Evolutionary conservation across 2,113 vertebrate genomes (phyloP), one percentile per base, ranked within the genome.

Genomic region (Callionymus lyra): DNA sequence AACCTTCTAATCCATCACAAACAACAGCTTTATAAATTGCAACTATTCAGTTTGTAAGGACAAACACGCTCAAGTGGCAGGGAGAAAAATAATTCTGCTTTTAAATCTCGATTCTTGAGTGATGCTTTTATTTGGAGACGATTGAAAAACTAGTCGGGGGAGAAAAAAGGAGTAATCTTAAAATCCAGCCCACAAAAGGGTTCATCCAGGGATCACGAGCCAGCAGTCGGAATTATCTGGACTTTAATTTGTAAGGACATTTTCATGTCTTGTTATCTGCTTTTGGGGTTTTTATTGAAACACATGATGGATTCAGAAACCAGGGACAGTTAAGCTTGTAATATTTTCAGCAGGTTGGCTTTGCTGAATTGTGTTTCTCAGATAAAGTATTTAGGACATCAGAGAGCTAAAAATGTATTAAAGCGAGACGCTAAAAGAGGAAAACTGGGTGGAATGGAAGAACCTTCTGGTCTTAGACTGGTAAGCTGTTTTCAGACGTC

Each of bases 401-500:
- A 62, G 37, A 74, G 56, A 59, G 60, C 51, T 50, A 48, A 31
- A 46, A 43, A 59, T 56, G 55, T 47, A 50, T 63, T 65, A 51
- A 62, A 64, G 51, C 67, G 70, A 50, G 32, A 27, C 44, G 67
- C 62, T 48, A 52, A 17, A 8, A 27, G 21, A 27, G 21, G 21
- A 27, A 27, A 4, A 27, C 21, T 8, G 21, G 4, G 21, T 5
- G 21, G 4, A 27, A 27, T 27, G 4, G 21, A n/a, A n/a, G n/a
- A n/a, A 27, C 21, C 8, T 27, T 27, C 21, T 27, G 21, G 21
- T 27, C 21, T 27, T 27, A 5, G 8, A 27, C 21, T 27, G 21
- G 21, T 76, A 76, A 81, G 72, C 70, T 72, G 68, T 80, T 77
- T 78, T 64, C 63, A 45, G 57, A 54, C 37, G 9, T 67, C 64